Evolutionary conservation across 1,140 invertebrate genomes (phyloP).

Genomic region (Pachyrhynchus sulphureomaculatus): DNA sequence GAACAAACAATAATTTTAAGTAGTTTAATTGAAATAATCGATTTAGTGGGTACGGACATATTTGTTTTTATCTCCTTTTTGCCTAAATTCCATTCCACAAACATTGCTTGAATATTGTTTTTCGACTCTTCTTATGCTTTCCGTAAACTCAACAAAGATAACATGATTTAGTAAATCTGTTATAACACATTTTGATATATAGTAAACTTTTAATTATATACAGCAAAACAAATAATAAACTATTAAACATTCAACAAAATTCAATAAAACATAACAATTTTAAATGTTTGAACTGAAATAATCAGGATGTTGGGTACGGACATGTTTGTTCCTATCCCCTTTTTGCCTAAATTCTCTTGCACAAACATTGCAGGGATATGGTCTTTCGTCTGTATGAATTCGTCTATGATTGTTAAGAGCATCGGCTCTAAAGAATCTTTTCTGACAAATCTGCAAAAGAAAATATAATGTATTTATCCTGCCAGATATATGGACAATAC

Average conservation of each 20-base stretch:
- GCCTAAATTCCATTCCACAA: slow-evolving; percentile 65
- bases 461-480: too few species aligned
- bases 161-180: too few species aligned
- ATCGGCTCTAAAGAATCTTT: slow-evolving; percentile 61
- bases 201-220: too few species aligned
- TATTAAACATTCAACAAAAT: too few species aligned
- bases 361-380: slow-evolving; percentile 67
- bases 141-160: too few species aligned
- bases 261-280: too few species aligned
- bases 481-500: too few species aligned
- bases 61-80: slow-evolving; percentile 62
- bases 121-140: slow-evolving; percentile 69
- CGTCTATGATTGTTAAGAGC: slow-evolving; percentile 60
- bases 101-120: slow-evolving; percentile 66
- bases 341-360: slow-evolving; percentile 65
- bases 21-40: background rate
- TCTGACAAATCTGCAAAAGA: slow-evolving; percentile 54
- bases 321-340: slow-evolving; percentile 62
- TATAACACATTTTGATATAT: too few species aligned
- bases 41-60: slow-evolving; percentile 59
- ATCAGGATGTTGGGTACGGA: slow-evolving; percentile 56
- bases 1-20: background rate
- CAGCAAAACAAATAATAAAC: too few species aligned
- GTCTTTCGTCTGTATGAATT: slow-evolving; percentile 71
- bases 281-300: background rate